Base-by-base conservation (phyloP, 2,888 invertebrate species). In the Cantharis nigra region DNA sequence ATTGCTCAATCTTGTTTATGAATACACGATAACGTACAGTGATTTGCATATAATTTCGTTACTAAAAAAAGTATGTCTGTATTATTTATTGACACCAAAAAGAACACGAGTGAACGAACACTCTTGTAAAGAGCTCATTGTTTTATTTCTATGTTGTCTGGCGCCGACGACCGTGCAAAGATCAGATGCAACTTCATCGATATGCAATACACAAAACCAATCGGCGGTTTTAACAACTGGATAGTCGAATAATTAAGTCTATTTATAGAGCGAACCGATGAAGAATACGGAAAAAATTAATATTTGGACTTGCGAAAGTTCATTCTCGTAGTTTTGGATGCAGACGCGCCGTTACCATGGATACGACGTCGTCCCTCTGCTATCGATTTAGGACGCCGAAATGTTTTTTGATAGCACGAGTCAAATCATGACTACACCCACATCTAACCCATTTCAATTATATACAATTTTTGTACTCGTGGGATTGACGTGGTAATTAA, bases 301-400 rank as follows among this genome's bases (percentile, higher is more conserved):
- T 49, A 49, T 49, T 49, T 49, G 49, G n/a, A 49, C 49, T n/a
- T n/a, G 7, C 13, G n/a, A 13, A 49, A 49, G 49, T 49, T n/a
- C 49, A 49, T 49, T n/a, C 49, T n/a, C 49, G 49, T 73, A 70
- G 76, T 62, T 73, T 71, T 72, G 81, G 81, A 81, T 81, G 64
- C 81, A 80, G 81, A 81, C 81, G 81, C 80, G 69, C 70, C 67
- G 82, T 82, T 78, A 70, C 80, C 75, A 82, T 80, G 80, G 82
- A 73, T 70, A 81, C 81, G 79, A 75, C 79, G 78, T 79, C 81
- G 79, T 83, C 80, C 83, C 80, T 75, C 77, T 74, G 75, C 72
- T 81, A 81, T 81, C 80, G 81, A 81, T 81, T 81, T 74, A 74
- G 74, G 72, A 62, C 77, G 75, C 64, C 72, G 49, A 26, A 69